Evolutionary conservation across 2,888 invertebrate genomes (phyloP), one percentile per base, ranked within the genome.

Genomic region (Rhorus exstirpatorius): DNA sequence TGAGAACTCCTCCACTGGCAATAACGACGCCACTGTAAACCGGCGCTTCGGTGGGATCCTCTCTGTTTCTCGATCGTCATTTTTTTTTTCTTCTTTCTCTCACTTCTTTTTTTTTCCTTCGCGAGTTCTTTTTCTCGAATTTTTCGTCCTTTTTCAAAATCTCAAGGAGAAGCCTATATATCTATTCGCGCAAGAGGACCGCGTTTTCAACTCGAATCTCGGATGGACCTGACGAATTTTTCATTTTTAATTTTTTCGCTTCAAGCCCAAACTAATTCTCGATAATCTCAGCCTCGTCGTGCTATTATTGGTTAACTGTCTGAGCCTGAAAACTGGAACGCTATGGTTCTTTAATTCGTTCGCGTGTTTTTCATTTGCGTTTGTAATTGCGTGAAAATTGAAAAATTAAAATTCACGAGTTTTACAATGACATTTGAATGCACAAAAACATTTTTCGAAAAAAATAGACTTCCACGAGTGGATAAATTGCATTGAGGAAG

Each of bases 1-100:
- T 12, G 19, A 38, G 38, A 51, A 58, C 76, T 71, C 63, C 76
- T 77, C 67, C 76, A 51, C 79, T 51, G 58, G 72, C 74, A 61
- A 49, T 68, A 74, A 79, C 67, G 74, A 79, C 70, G 75, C 46
- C 61, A 63, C 46, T 35, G 31, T 21, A 41, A 24, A 60, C 35
- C 14, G 46, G 21, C 65, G 24, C 63, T 65, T 31, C 61, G 35
- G 24, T 49, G 8, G 19, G 31, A 46, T 14, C n/a, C 17, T 4
- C 24, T 55, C 4, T n/a, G 26, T 53, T 75, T 58, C 55, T 67
- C 44, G 35, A 41, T 44, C 7, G 21, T 35, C 24, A 26, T 49
- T 74, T 53, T 63, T 53, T 19, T 4, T n/a, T n/a, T 44, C 7
- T n/a, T 35, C 24, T 46, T 49, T 74, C 41, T 63, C 44, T 19